Evolutionary conservation across 1,140 invertebrate genomes (phyloP), one percentile per base, ranked within the genome.

Genomic region (Cotesia typhae): DNA sequence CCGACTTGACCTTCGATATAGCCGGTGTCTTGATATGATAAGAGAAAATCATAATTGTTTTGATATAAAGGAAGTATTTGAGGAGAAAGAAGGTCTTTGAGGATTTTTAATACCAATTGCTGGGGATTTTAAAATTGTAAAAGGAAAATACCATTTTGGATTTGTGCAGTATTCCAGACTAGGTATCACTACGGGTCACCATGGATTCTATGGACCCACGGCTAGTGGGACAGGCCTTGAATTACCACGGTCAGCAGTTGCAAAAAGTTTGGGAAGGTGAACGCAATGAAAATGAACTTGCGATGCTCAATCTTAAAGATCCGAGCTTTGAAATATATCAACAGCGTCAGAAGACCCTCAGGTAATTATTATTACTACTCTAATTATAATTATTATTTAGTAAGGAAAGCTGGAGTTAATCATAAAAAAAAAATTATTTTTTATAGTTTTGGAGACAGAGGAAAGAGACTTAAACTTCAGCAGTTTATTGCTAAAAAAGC

Each of bases 221-320:
- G 65, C 87, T 93, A 72, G 89, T 95, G 79, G 87, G 90, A 78
- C 90, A 92, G 80, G 89, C 92, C 64, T 88, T 95, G 74, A 93
- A 94, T 85, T 95, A 92, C 81, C 94, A 95, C 88, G 94, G 94
- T 1, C 93, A 94, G 78, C 93, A 94, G 78, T 86, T 95, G 75
- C 92, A 94, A 84, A 95, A 94, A 87, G 90, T 94, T 74, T 95
- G 94, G 94, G 94, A 95, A 79, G 89, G 90, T 28, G 93, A 95
- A 79, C 88, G 92, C 78, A 93, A 93, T 72, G 91, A 93, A 79
- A 90, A 91, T 66, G 92, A 94, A 79, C 82, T 94, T 61, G 75
- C 88, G 2, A 89, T 90, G 78, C 87, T 93, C 74, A 91, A 91
- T 78, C 88, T 94, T 47, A 90, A 91, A 73, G 89, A 92, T 75